Percentiles rank a stretch among this genome's conserved stretches.
Evolutionary conservation across 2,888 invertebrate species (phyloP).

Genomic region (Eueremaeus valkanovi): DNA sequence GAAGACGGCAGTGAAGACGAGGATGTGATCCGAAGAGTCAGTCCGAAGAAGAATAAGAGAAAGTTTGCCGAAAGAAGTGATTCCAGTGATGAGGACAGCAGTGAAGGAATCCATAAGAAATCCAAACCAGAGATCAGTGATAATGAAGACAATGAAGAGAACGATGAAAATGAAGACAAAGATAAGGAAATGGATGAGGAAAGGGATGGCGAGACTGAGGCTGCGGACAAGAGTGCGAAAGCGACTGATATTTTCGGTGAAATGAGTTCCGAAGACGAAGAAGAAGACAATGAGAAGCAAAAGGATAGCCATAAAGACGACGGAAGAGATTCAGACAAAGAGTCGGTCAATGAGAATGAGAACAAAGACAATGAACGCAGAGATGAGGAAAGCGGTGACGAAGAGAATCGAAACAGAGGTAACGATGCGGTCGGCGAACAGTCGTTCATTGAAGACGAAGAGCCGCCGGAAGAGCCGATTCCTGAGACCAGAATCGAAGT

Average conservation of each 20-base stretch:
- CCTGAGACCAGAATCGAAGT: slow-evolving; percentile 94
- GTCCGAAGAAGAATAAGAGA: background rate
- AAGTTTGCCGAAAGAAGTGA: background rate
- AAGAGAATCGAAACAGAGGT: background rate
- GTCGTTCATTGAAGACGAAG: slow-evolving; percentile 48
- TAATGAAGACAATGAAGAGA: slow-evolving; percentile 38
- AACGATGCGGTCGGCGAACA: background rate
- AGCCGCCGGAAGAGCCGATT: slow-evolving; percentile 58
- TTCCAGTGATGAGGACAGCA: slow-evolving; percentile 16
- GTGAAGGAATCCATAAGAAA: background rate
- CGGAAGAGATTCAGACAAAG: slow-evolving; percentile 8
- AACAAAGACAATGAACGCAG: slow-evolving; percentile 5
- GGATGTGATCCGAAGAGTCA: slow-evolving; percentile 6
- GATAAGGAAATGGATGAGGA: slow-evolving; percentile 9
- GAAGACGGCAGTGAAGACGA: slow-evolving; percentile 36
- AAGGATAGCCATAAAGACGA: slow-evolving; percentile 35
- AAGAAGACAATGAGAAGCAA: slow-evolving; percentile 51
- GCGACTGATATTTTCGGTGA: slow-evolving; percentile 52
- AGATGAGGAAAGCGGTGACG: slow-evolving; percentile 7
- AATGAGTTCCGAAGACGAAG: slow-evolving; percentile 60
- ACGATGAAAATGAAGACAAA: background rate
- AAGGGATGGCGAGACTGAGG: slow-evolving; percentile 29
- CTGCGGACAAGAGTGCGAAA: slow-evolving; percentile 2
- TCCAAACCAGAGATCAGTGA: slow-evolving; percentile 6
- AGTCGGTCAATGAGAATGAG: background rate